Evolutionary conservation across 2,797 vertebrate species (phyloP).

Genomic region (Chiloscyllium punctatum): DNA sequence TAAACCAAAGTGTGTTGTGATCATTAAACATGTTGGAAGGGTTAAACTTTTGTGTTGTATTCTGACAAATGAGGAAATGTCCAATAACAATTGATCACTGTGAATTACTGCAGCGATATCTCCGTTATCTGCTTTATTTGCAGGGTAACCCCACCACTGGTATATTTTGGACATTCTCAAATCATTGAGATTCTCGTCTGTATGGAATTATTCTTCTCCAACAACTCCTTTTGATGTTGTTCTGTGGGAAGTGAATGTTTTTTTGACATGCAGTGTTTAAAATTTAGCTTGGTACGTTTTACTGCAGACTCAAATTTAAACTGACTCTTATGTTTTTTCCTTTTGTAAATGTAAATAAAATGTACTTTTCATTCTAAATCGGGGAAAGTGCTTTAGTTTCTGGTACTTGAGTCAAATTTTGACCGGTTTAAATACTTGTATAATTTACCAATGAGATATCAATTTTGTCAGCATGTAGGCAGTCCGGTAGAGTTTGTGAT

Average conservation of each 20-base stretch:
- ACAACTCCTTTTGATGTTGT: not conserved
- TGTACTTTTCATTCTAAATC: not conserved
- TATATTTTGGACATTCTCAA: not conserved
- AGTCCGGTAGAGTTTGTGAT: not conserved
- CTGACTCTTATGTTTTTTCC: not conserved
- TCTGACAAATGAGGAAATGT: not conserved
- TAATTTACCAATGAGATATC: not conserved
- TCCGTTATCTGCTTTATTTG: not conserved
- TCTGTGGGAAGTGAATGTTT: not conserved
- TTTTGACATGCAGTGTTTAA: not conserved
- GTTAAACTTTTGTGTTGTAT: not conserved
- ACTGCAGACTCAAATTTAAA: not conserved
- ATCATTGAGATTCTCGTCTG: not conserved
- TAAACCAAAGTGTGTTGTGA: not conserved
- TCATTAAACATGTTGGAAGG: not conserved
- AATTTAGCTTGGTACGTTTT: not conserved
- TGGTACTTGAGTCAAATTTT: not conserved
- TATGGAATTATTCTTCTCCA: not conserved
- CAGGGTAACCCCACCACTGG: not conserved
- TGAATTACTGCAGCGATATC: not conserved
- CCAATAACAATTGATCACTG: not conserved
- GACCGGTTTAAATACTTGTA: not conserved
- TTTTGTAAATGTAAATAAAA: slow-evolving; percentile 1
- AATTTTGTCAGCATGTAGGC: not conserved
- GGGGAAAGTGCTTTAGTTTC: not conserved